A percentile compares a stretch with the other conserved stretches of the same genome.
Conservation (phyloP, 1,140 invertebrate species). For the Scylla paramamosain region DNA sequence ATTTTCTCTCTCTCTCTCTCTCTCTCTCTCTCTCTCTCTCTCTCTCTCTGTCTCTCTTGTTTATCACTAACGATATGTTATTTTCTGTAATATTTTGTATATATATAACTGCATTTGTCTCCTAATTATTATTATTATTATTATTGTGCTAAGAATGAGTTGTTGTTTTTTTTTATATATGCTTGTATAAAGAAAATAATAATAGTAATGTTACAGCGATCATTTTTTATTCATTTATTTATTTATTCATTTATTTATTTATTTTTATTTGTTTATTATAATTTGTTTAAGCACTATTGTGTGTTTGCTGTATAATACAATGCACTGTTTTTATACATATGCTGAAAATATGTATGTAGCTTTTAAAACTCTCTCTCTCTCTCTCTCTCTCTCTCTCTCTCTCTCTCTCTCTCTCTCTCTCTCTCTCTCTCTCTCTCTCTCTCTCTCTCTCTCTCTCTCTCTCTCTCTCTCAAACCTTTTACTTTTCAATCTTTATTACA, state of each 20-base stretch:
- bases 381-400: constrained; percentile 55
- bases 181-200: no score
- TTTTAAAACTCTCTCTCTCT: neutral
- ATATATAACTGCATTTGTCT: no score
- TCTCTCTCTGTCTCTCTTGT: neutral
- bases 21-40: constrained; percentile 49
- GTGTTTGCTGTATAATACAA: no score
- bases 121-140: no score
- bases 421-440: neutral
- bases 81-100: no score
- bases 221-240: neutral
- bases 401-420: constrained; percentile 43
- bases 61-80: no score
- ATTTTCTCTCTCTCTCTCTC: neutral
- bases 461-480: neutral
- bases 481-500: neutral
- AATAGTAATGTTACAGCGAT: no score
- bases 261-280: neutral
- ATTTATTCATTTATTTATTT: neutral
- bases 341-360: no score
- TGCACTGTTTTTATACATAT: neutral
- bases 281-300: no score
- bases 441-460: constrained; percentile 13
- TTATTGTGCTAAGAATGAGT: no score
- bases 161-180: no score